Conservation (phyloP, 2,888 invertebrate species). For the Scelioninae gen. 2 region DNA sequence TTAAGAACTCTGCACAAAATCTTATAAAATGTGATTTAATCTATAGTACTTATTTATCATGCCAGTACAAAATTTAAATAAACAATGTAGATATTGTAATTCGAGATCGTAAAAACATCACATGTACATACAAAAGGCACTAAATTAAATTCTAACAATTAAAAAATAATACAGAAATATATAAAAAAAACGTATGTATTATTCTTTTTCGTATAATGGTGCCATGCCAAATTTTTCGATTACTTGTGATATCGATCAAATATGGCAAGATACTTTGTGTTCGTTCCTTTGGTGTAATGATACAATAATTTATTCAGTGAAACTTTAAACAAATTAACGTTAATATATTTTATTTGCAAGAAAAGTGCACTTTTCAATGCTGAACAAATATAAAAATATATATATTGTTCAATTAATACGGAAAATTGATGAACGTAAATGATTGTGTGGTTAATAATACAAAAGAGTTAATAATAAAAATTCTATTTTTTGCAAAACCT, state of each 20-base stretch:
- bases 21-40: background rate
- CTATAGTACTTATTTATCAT: slow-evolving; percentile 22
- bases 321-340: slow-evolving; percentile 23
- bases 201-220: no score
- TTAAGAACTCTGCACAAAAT: background rate
- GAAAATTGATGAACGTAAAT: no score
- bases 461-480: no score
- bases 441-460: no score
- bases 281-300: slow-evolving; percentile 37
- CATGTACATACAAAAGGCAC: slow-evolving; percentile 28
- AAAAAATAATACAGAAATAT: slow-evolving; percentile 20
- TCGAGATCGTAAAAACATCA: slow-evolving; percentile 19
- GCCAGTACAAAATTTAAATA: slow-evolving; percentile 28
- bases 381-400: no score
- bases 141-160: slow-evolving; percentile 15
- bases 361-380: no score
- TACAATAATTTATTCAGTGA: slow-evolving; percentile 25
- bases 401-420: no score
- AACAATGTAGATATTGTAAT: background rate
- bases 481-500: no score
- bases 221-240: background rate
- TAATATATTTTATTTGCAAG: no score
- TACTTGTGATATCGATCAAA: background rate
- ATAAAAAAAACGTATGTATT: no score
- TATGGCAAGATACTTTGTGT: slow-evolving; percentile 28